Evolutionary conservation across 2,888 invertebrate species (phyloP).

Genomic region (Lumbricus terrestris): DNA sequence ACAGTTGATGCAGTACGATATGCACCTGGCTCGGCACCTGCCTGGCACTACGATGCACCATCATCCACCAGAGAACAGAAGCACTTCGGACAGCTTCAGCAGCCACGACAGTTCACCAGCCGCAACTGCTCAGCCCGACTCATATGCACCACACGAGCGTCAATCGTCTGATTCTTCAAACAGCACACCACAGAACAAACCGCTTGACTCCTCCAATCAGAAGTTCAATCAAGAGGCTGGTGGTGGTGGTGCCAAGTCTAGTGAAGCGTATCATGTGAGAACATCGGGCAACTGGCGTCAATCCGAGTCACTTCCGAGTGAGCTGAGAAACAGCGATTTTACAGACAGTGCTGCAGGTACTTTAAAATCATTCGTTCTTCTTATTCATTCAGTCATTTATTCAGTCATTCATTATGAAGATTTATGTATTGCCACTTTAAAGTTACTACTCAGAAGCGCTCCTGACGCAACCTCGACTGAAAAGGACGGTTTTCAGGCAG

Average conservation of each 20-base stretch:
- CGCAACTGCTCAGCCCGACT: background rate
- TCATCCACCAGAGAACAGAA: background rate
- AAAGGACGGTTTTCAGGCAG: too few relatives aligned
- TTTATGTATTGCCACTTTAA: too few relatives aligned
- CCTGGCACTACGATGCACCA: background rate
- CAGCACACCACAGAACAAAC: background rate
- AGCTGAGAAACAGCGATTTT: background rate
- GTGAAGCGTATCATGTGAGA: background rate
- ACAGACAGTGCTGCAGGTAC: background rate
- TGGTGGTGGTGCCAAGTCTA: too few relatives aligned
- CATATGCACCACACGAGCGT: background rate
- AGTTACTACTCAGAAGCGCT: too few relatives aligned
- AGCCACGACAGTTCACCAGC: background rate
- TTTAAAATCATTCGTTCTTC: background rate
- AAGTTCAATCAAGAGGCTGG: background rate
- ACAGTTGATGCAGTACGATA: slow-evolving; percentile 4
- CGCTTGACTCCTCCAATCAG: background rate
- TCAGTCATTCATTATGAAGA: too few relatives aligned
- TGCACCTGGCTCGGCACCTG: background rate
- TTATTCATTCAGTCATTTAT: background rate
- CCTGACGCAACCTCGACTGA: too few relatives aligned
- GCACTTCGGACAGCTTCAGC: background rate
- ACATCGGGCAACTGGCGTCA: background rate
- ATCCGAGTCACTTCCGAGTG: background rate
- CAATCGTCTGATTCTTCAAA: background rate